These are phyloP conservation scores for Tigriopus japonicus DNA, from an alignment of 1,140 invertebrate genomes.

Conservation along the genomic window DNA sequence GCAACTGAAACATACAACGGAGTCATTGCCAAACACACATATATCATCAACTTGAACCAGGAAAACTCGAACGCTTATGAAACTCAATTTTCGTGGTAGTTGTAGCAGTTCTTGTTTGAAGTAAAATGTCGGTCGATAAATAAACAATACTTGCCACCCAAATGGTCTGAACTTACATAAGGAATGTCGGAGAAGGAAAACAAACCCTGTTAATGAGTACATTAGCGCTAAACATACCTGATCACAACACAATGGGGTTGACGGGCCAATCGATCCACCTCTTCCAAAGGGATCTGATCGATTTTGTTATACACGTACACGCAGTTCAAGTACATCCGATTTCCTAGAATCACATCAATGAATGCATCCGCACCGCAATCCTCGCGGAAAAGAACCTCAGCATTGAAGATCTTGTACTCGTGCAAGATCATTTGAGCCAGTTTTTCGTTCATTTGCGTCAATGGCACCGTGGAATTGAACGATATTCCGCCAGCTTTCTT, in stretches of 20 bases:
- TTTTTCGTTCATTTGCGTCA: constrained; percentile 91
- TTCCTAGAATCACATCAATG: constrained; percentile 96
- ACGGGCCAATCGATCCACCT: constrained; percentile 52
- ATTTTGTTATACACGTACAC: constrained; percentile 99
- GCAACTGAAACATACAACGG: constrained; percentile 47
- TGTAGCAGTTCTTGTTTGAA: too few relatives aligned
- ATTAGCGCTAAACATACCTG: neutral
- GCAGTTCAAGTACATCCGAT: constrained; percentile 91
- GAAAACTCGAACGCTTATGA: too few relatives aligned
- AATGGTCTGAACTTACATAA: too few relatives aligned
- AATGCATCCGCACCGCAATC: constrained; percentile 89
- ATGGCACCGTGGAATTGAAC: constrained; percentile 86
- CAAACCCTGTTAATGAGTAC: too few relatives aligned
- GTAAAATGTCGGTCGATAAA: too few relatives aligned
- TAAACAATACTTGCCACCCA: too few relatives aligned
- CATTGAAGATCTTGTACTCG: constrained; percentile 99
- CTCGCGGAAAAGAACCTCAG: constrained; percentile 84
- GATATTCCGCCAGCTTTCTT: constrained; percentile 96
- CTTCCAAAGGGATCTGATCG: constrained; percentile 97
- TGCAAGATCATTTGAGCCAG: constrained; percentile 94
- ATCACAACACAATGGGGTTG: constrained; percentile 7
- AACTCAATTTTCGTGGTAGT: too few relatives aligned
- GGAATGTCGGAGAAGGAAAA: too few relatives aligned
- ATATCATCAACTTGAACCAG: too few relatives aligned
- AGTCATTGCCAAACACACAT: too few relatives aligned